A percentile compares a stretch with the other conserved stretches of the same genome.
These are phyloP conservation scores for Zosterops hypoxanthus DNA, from an alignment of 2,113 vertebrate genomes.

Conservation along the genomic window DNA sequence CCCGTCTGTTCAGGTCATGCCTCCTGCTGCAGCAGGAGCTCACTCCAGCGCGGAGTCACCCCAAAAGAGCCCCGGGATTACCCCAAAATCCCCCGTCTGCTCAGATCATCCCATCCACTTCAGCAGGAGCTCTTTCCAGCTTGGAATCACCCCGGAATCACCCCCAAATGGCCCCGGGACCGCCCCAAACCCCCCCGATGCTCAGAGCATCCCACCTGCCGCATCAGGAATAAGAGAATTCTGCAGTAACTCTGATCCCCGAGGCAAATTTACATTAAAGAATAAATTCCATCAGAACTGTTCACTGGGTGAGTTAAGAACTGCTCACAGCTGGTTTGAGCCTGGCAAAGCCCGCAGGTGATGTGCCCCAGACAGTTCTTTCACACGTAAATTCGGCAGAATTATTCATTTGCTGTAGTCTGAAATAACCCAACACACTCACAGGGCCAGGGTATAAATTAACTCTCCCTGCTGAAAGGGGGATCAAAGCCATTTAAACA, in stretches of 20 bases:
- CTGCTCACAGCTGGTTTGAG: neutral
- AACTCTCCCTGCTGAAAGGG: too few relatives aligned
- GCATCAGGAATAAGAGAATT: rapidly evolving
- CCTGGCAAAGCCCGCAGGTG: too few relatives aligned
- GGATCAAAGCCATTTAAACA: neutral
- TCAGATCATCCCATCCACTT: too few relatives aligned
- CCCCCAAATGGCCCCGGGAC: too few relatives aligned
- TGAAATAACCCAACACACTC: neutral
- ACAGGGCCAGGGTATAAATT: neutral
- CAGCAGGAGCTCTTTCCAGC: too few relatives aligned
- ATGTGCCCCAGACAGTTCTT: rapidly evolving
- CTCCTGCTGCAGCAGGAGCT: too few relatives aligned
- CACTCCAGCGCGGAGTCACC: neutral
- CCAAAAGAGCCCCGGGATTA: neutral
- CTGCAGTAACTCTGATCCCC: rapidly evolving
- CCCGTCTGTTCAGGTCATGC: too few relatives aligned
- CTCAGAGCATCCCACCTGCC: neutral
- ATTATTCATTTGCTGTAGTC: neutral
- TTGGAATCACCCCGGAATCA: neutral
- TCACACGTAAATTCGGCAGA: neutral
- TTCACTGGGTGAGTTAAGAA: neutral
- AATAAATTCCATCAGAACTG: rapidly evolving
- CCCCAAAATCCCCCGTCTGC: too few relatives aligned
- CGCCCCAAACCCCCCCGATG: neutral
- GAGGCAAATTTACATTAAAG: rapidly evolving